Percentiles rank a stretch among this genome's conserved stretches.
Evolutionary conservation across 2,797 vertebrate genomes (phyloP).

Genomic region (Falco rusticolus): DNA sequence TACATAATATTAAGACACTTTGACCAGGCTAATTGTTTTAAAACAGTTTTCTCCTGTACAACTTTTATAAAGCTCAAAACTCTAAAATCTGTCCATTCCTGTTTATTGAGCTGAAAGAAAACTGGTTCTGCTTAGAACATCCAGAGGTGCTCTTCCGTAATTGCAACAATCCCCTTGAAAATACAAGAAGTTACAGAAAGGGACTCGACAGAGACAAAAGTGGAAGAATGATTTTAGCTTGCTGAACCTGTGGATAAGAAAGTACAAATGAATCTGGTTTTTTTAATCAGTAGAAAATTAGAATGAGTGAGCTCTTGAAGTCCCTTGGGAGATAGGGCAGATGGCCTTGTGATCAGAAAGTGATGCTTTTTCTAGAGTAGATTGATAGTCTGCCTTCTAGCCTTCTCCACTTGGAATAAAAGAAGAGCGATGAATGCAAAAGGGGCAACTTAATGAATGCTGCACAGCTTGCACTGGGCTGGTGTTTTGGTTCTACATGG

Average conservation of each 20-base stretch:
- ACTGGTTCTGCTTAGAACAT: background rate
- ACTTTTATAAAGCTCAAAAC: background rate
- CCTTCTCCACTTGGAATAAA: background rate
- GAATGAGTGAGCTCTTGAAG: background rate
- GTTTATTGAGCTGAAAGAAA: background rate
- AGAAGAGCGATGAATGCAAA: background rate
- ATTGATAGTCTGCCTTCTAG: constrained; percentile 10
- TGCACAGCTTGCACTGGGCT: background rate
- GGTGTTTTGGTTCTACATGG: background rate
- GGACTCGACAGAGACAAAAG: background rate
- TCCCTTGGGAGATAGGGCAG: background rate
- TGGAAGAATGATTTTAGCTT: background rate
- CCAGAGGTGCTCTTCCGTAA: background rate
- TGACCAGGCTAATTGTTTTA: background rate
- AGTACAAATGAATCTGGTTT: background rate
- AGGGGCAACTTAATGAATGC: background rate
- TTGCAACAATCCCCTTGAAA: background rate
- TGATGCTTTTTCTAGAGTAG: background rate
- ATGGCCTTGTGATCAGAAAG: background rate
- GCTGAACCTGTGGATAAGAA: background rate
- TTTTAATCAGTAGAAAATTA: constrained; percentile 33
- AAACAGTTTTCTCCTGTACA: background rate
- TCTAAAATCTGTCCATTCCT: background rate
- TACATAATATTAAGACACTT: background rate
- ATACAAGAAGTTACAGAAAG: background rate